Conservation (phyloP, 2,797 vertebrate species). For the Acanthurus lineatus region DNA sequence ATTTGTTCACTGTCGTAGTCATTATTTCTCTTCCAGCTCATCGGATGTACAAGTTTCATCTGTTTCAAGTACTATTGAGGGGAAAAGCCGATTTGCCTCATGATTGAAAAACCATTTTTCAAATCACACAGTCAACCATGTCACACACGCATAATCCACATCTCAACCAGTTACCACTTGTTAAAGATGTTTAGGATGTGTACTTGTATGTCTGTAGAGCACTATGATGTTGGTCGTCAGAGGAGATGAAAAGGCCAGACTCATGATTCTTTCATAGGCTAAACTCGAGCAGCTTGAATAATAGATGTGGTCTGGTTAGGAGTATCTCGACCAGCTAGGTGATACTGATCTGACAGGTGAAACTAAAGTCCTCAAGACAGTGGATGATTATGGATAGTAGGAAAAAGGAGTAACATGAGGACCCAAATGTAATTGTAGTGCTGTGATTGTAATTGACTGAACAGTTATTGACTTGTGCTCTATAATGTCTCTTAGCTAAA, state of each 20-base stretch:
- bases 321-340: constrained; percentile 51
- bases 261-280: constrained; percentile 79
- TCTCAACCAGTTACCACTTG: background rate
- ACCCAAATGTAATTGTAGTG: background rate
- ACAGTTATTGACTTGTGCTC: background rate
- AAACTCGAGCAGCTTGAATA: constrained; percentile 78
- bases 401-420: constrained; percentile 30
- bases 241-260: constrained; percentile 51
- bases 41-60: background rate
- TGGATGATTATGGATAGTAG: background rate
- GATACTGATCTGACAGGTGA: constrained; percentile 78
- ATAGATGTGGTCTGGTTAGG: constrained; percentile 72
- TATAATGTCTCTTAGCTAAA: background rate
- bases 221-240: constrained; percentile 29
- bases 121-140: background rate
- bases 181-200: background rate
- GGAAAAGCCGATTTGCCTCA: background rate
- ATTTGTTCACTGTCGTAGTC: background rate
- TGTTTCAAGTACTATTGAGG: background rate
- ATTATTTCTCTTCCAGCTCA: background rate
- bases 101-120: background rate
- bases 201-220: constrained; percentile 8
- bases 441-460: background rate
- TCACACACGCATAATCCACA: background rate
- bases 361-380: constrained; percentile 60